These are phyloP conservation scores for Parnassius smintheus DNA, from an alignment of 2,888 invertebrate genomes.

Conservation along the genomic window DNA sequence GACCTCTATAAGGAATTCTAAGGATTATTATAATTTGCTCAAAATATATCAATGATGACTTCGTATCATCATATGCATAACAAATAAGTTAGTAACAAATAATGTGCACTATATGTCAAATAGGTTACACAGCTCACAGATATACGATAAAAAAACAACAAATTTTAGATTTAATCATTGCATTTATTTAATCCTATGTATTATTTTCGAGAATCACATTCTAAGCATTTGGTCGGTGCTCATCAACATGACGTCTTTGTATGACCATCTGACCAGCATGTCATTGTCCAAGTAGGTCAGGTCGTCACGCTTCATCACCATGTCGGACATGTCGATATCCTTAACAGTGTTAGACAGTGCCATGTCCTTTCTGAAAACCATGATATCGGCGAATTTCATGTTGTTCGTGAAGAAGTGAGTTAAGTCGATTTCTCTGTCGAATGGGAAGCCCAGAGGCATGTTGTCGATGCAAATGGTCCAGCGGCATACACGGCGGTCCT, in stretches of 20 bases:
- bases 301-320: conserved; percentile 71
- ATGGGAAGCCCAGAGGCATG: conserved; percentile 87
- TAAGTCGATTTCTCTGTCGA: conserved; percentile 84
- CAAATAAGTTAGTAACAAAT: too few species aligned
- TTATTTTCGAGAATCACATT: conserved; percentile 31
- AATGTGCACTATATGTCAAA: too few species aligned
- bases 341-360: conserved; percentile 55
- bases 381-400: conserved; percentile 83
- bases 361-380: conserved; percentile 83
- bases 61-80: too few species aligned
- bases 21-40: too few species aligned
- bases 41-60: too few species aligned
- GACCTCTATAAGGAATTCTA: too few species aligned
- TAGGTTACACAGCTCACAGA: too few species aligned
- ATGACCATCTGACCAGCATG: conserved; percentile 59
- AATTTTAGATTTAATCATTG: too few species aligned
- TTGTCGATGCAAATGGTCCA: conserved; percentile 82
- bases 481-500: conserved; percentile 76
- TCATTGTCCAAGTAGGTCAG: conserved; percentile 65
- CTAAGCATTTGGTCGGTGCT: conserved; percentile 60
- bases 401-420: conserved; percentile 83
- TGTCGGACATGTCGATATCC: conserved; percentile 59
- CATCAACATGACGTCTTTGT: conserved; percentile 69
- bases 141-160: too few species aligned
- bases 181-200: too few species aligned